Evolutionary conservation across 1,140 invertebrate genomes (phyloP).

Genomic region (Lerema accius): DNA sequence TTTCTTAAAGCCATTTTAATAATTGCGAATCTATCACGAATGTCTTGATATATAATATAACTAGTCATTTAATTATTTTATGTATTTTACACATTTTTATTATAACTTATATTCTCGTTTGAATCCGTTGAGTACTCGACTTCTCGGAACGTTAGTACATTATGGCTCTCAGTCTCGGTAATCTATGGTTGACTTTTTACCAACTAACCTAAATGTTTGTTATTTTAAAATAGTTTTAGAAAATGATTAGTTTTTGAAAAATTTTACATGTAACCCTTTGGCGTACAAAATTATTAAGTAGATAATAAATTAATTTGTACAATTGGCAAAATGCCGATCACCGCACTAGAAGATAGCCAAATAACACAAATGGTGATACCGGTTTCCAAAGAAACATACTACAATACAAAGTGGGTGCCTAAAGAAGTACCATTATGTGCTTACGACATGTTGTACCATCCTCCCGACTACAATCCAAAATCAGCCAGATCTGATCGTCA

Average conservation of each 20-base stretch:
- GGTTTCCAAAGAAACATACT: slow-evolving; percentile 60
- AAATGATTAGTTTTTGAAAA: neutral
- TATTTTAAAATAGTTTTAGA: too few species aligned
- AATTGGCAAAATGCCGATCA: slow-evolving; percentile 25
- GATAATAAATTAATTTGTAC: neutral
- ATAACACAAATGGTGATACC: slow-evolving; percentile 68
- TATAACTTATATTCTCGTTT: too few species aligned
- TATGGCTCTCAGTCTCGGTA: too few species aligned
- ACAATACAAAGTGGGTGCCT: slow-evolving; percentile 61
- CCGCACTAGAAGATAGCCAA: slow-evolving; percentile 41
- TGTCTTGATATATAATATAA: too few species aligned
- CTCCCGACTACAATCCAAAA: slow-evolving; percentile 70
- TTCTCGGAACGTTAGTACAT: too few species aligned
- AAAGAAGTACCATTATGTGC: slow-evolving; percentile 52
- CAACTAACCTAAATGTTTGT: too few species aligned
- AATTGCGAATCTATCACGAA: too few species aligned
- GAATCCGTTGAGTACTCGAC: too few species aligned
- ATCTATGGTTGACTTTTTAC: too few species aligned
- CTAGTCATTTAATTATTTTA: too few species aligned
- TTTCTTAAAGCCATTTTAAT: too few species aligned
- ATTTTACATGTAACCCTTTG: neutral
- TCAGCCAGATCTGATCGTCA: slow-evolving; percentile 64
- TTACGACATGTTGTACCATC: slow-evolving; percentile 76
- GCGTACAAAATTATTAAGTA: slow-evolving; percentile 16
- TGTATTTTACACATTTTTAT: too few species aligned